Evolutionary conservation across 2,888 invertebrate species (phyloP).

Genomic region (Phymatocera aterrima): DNA sequence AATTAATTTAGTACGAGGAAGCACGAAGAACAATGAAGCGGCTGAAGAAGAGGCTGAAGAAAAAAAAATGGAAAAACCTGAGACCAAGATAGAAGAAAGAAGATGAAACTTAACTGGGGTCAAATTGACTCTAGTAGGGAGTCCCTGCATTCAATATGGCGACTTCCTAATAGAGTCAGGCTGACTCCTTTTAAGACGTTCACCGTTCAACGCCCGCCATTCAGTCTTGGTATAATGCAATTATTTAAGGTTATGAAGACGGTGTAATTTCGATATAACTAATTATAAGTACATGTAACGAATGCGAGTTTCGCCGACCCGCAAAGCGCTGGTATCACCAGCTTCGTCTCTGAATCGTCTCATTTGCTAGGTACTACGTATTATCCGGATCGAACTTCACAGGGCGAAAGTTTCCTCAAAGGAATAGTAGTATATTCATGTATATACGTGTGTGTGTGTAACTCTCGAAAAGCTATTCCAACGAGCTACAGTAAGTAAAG

Average conservation of each 20-base stretch:
- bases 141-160: constrained; percentile 88
- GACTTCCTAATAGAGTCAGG: constrained; percentile 99
- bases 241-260: too few species aligned
- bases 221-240: too few species aligned
- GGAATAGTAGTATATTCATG: neutral
- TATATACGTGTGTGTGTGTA: too few species aligned
- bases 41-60: neutral
- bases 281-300: too few species aligned
- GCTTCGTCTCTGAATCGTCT: neutral
- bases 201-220: constrained; percentile 70
- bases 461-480: neutral
- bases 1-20: neutral
- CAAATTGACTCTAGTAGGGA: constrained; percentile 99
- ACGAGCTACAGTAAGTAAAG: neutral
- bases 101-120: constrained; percentile 85
- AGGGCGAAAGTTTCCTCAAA: neutral
- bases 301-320: too few species aligned
- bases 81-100: constrained; percentile 62
- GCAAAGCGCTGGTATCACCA: too few species aligned
- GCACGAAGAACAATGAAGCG: neutral
- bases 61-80: constrained; percentile 29
- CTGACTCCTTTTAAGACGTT: constrained; percentile 91
- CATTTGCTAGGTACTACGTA: neutral
- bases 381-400: neutral
- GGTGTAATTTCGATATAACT: too few species aligned